Evolutionary conservation across 2,888 invertebrate genomes (phyloP).

Genomic region (Leptinotarsa tumamoca): DNA sequence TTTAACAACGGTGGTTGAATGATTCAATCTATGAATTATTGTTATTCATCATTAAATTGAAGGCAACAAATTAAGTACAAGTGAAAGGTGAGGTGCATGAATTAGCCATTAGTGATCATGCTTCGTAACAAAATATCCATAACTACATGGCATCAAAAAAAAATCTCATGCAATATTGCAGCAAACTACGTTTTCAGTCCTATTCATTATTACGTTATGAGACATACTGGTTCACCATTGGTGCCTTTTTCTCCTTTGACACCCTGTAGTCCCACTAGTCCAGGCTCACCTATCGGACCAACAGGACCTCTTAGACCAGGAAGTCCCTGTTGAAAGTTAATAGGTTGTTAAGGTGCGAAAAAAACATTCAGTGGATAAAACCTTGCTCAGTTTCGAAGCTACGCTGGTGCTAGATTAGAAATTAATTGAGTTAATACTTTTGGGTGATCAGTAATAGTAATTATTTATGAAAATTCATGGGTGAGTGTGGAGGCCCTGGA

Average conservation of each 20-base stretch:
- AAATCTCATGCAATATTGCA: not conserved
- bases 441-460: not conserved
- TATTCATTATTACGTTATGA: not conserved
- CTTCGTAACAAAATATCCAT: too few relatives aligned
- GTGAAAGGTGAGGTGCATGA: too few relatives aligned
- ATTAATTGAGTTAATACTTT: too few relatives aligned
- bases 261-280: slow-evolving; percentile 49
- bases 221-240: slow-evolving; percentile 39
- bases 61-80: too few relatives aligned
- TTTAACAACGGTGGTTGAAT: too few relatives aligned
- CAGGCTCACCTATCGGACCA: slow-evolving; percentile 65
- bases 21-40: too few relatives aligned
- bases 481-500: not conserved
- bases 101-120: too few relatives aligned
- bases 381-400: not conserved
- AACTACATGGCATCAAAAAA: not conserved
- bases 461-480: not conserved
- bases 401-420: slow-evolving; percentile 15
- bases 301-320: slow-evolving; percentile 66
- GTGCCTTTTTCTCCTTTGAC: slow-evolving; percentile 37
- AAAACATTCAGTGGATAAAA: slow-evolving; percentile 18
- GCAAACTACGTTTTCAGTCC: not conserved
- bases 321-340: slow-evolving; percentile 62
- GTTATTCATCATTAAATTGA: too few relatives aligned
- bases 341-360: slow-evolving; percentile 22